These are phyloP conservation scores for Mugil cephalus DNA, from an alignment of 2,113 vertebrate species.

Conservation along the genomic window DNA sequence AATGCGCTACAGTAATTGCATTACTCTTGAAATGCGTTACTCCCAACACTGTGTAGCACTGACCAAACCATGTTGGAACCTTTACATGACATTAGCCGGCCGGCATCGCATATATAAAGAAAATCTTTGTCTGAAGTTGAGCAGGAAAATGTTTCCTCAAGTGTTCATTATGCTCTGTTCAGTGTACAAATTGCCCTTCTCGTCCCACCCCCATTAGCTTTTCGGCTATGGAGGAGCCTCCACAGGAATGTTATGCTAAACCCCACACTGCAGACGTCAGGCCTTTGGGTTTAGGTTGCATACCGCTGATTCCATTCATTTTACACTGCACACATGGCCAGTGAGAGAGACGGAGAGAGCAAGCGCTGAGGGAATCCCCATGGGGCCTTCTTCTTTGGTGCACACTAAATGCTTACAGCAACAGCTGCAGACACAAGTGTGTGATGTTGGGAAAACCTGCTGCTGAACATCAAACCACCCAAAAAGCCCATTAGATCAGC, in stretches of 20 bases:
- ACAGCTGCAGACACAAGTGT: slow-evolving; percentile 81
- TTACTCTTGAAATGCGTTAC: too few relatives aligned
- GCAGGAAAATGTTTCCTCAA: slow-evolving; percentile 16
- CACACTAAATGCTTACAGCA: slow-evolving; percentile 65
- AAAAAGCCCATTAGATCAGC: slow-evolving; percentile 61
- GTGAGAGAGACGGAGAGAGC: slow-evolving; percentile 20
- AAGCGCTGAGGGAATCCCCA: slow-evolving; percentile 57
- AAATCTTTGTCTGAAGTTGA: slow-evolving; percentile 9
- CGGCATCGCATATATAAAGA: not conserved
- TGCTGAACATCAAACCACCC: slow-evolving; percentile 70
- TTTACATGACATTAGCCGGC: not conserved
- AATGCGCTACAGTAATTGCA: too few relatives aligned
- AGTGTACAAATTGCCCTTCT: slow-evolving; percentile 14
- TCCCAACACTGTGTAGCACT: too few relatives aligned
- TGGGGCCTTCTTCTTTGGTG: slow-evolving; percentile 62
- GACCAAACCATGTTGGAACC: too few relatives aligned
- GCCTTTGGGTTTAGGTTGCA: slow-evolving; percentile 61
- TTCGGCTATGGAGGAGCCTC: slow-evolving; percentile 58
- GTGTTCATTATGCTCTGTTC: slow-evolving; percentile 30
- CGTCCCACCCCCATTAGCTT: slow-evolving; percentile 13
- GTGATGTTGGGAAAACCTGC: slow-evolving; percentile 74
- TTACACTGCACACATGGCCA: slow-evolving; percentile 52
- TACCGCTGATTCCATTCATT: slow-evolving; percentile 78
- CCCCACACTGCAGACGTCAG: slow-evolving; percentile 63
- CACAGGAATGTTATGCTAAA: slow-evolving; percentile 68